Evolutionary conservation across 2,797 vertebrate species (phyloP), one percentile per base, ranked within the genome.

Genomic region (Distichodus sexfasciatus): DNA sequence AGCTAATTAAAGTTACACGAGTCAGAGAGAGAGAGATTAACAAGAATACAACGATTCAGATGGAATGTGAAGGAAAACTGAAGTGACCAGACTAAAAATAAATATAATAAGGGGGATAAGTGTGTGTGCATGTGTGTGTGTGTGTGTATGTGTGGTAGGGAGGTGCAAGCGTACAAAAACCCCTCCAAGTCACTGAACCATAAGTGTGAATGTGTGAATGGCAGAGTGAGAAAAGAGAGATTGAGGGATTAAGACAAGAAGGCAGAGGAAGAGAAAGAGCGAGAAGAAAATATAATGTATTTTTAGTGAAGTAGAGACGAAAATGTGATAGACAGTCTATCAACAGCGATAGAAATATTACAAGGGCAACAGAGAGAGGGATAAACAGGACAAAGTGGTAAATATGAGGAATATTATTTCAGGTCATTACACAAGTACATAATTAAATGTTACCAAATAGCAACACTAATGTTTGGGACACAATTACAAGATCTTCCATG

Each of bases 181-280:
- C 24, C 14, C 55, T 40, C 14, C 55, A 46, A 40, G 24, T 33
- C 24, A 55, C 9, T 36, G 35, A 60, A 19, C 17, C 43, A 38
- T 23, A 71, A 38, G 15, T 6, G 35, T 40, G 55, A 47, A 46
- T 8, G 46, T 74, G 55, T 58, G 36, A 65, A 51, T 62, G 66
- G 38, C 57, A 60, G 57, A 41, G 36, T 60, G 62, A 38, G 38
- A 60, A 43, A 41, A 77, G 72, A 77, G 72, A 71, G 70, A 76
- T 66, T 69, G 67, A 28, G 23, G 23, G 75, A 66, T 62, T 75
- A 53, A 48, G 33, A 6, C 54, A 71, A 64, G 60, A 72, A 71
- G 68, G 14, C 8, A 38, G 21, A 76, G 66, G 81, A 76, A 84
- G 3, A 7, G 2, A n/a, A 28, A 53, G 19, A 4, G 15, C n/a